Conservation (phyloP, 2,797 vertebrate species). For the Nothura maculosa region DNA sequence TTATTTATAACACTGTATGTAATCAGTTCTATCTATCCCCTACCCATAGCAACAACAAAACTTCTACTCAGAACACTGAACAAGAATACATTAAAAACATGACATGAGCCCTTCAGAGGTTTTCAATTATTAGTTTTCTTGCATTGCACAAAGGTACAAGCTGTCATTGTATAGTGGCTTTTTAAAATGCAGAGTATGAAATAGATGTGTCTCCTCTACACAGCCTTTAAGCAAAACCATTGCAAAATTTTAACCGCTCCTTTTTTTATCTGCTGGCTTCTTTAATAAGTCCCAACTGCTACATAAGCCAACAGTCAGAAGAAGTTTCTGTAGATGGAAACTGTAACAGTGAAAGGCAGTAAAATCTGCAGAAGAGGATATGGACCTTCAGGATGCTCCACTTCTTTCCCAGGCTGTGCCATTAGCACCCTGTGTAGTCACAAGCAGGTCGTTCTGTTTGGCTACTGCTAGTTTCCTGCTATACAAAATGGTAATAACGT, state of each 20-base stretch:
- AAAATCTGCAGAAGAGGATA: neutral
- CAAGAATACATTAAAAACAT: constrained; percentile 64
- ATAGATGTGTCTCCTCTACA: neutral
- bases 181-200: constrained; percentile 58
- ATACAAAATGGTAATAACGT: neutral
- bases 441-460: neutral
- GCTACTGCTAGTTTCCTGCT: neutral
- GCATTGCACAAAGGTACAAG: constrained; percentile 53
- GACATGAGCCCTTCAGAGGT: constrained; percentile 48
- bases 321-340: neutral
- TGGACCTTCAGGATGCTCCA: neutral
- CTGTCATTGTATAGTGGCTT: constrained; percentile 35
- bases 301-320: neutral
- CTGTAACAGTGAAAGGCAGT: neutral
- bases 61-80: constrained; percentile 58
- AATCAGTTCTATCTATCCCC: constrained; percentile 59
- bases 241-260: neutral
- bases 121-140: constrained; percentile 68
- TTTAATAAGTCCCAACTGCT: neutral
- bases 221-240: neutral
- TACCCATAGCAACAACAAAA: constrained; percentile 49
- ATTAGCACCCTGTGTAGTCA: neutral
- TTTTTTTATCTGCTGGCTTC: neutral
- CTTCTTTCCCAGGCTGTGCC: constrained; percentile 42
- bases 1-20: constrained; percentile 53